Evolutionary conservation across 2,113 vertebrate species (phyloP).

Genomic region (Capreolus pygargus): DNA sequence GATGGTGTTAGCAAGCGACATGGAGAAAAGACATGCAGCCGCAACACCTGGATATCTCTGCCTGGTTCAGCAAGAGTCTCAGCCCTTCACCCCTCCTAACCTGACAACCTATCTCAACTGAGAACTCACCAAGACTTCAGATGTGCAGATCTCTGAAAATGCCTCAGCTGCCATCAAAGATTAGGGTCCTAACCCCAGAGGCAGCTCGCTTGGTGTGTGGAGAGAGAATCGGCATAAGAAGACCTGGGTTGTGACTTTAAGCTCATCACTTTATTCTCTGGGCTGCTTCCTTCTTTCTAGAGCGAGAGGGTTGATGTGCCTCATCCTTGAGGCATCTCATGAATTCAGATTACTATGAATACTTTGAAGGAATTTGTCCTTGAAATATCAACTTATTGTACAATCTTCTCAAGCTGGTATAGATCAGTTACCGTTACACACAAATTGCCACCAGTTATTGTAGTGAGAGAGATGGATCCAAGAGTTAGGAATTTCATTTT

Average conservation of each 20-base stretch:
- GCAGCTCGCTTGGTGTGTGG: background rate
- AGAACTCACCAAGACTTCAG: background rate
- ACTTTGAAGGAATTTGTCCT: background rate
- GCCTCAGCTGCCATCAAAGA: background rate
- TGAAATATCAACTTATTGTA: background rate
- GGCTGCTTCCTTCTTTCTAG: background rate
- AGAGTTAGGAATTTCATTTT: background rate
- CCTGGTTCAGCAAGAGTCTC: background rate
- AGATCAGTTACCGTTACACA: background rate
- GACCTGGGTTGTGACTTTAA: background rate
- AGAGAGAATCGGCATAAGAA: background rate
- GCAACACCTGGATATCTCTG: background rate
- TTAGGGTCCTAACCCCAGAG: background rate
- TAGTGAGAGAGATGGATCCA: background rate
- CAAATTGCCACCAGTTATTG: background rate
- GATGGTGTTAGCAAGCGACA: background rate
- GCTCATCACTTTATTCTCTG: background rate
- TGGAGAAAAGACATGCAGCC: rapidly evolving
- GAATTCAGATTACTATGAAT: background rate
- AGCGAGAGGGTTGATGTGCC: background rate
- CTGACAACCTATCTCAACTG: background rate
- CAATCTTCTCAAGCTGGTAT: background rate
- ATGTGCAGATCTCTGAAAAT: background rate
- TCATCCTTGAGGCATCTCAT: background rate
- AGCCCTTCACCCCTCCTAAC: background rate